phyloP scores from a whole-genome alignment of 2,888 invertebrate species.

The Himalopsyche tibetana region DNA sequence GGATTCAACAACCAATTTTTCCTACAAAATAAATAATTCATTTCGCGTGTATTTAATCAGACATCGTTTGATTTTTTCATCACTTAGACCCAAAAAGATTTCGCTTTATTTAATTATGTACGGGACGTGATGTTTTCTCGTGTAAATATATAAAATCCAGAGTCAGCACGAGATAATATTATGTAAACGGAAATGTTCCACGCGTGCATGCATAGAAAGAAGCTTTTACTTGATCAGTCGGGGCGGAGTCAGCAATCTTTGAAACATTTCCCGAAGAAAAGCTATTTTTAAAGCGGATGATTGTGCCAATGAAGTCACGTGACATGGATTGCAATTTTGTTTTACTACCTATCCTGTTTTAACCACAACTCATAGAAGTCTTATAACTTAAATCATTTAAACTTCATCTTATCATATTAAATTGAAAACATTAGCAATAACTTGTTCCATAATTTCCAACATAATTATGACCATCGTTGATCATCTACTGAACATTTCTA shows the following conservation, averaged over 20 bases:
- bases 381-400: too few species aligned
- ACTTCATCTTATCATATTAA: too few species aligned
- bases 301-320: slow-evolving; percentile 27
- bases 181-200: neutral
- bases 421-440: too few species aligned
- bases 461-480: too few species aligned
- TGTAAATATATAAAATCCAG: neutral
- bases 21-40: too few species aligned
- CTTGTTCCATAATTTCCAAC: too few species aligned
- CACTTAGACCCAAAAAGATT: too few species aligned
- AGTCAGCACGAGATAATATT: slow-evolving; percentile 15
- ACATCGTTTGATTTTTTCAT: too few species aligned
- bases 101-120: too few species aligned
- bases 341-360: neutral
- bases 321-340: slow-evolving; percentile 2
- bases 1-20: too few species aligned
- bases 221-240: slow-evolving; percentile 34
- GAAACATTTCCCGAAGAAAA: slow-evolving; percentile 30
- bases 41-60: too few species aligned
- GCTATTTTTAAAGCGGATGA: slow-evolving; percentile 20
- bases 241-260: slow-evolving; percentile 39
- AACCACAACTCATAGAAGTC: neutral
- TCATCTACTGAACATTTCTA: too few species aligned
- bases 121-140: neutral
- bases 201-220: neutral